phyloP scores from a whole-genome alignment of 2,888 invertebrate species.

The Meandrusa payeni region DNA sequence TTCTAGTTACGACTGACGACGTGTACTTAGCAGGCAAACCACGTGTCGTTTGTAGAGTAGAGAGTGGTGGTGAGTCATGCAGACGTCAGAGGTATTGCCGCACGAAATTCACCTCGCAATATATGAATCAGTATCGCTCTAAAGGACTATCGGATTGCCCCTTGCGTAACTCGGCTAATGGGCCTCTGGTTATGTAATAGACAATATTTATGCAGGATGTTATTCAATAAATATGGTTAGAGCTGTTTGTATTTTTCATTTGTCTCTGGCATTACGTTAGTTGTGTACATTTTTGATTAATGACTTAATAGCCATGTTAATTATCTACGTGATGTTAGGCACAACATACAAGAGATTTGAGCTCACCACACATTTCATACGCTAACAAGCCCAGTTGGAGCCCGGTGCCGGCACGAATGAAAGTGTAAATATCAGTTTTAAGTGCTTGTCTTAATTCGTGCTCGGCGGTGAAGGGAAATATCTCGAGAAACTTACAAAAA shows the following conservation, averaged over 20 bases:
- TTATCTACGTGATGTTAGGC: no score
- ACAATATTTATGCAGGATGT: constrained; percentile 17
- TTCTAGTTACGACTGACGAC: no score
- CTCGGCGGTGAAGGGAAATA: no score
- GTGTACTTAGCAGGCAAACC: constrained; percentile 1
- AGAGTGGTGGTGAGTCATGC: constrained; percentile 11
- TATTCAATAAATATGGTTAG: neutral
- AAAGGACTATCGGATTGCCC: constrained; percentile 13
- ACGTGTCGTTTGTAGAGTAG: constrained; percentile 1
- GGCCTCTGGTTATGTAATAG: constrained; percentile 5
- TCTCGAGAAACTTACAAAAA: no score
- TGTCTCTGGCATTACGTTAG: neutral
- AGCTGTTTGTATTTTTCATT: no score
- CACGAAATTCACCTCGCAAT: neutral
- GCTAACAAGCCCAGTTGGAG: no score
- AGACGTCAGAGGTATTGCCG: neutral
- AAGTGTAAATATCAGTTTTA: no score
- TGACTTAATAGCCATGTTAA: no score
- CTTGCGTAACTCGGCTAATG: constrained; percentile 13
- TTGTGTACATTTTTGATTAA: constrained; percentile 10
- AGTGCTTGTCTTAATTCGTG: no score
- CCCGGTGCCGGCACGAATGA: no score
- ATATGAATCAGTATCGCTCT: constrained; percentile 16
- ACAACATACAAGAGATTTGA: no score
- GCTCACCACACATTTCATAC: no score